A percentile compares a stretch with the other conserved stretches of the same genome.
Conservation (phyloP, 2,113 vertebrate genomes). For the Spea multiplicata region DNA sequence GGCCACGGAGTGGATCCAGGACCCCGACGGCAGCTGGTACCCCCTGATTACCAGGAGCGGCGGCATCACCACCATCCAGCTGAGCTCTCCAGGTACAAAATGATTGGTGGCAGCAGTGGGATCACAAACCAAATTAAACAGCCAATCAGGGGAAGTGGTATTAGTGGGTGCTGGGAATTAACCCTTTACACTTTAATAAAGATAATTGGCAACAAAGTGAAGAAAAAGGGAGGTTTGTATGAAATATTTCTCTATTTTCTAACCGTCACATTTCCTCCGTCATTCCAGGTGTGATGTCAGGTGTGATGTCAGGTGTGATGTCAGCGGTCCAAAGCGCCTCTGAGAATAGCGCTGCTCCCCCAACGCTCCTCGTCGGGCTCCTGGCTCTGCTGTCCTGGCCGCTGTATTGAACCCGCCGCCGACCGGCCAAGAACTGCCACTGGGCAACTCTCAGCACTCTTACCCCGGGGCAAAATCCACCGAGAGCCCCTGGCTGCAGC, state of each 20-base stretch:
- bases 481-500: too few species aligned
- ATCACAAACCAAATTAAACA: too few species aligned
- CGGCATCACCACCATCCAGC: slow-evolving; percentile 75
- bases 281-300: slow-evolving; percentile 23
- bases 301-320: slow-evolving; percentile 23
- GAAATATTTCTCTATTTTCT: neutral
- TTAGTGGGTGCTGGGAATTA: neutral
- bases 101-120: too few species aligned
- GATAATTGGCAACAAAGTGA: neutral
- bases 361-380: too few species aligned
- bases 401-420: too few species aligned
- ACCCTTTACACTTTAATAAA: too few species aligned
- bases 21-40: slow-evolving; percentile 85
- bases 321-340: slow-evolving; percentile 1
- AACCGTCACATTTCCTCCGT: neutral
- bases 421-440: too few species aligned
- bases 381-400: too few species aligned
- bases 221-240: neutral
- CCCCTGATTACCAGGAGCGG: slow-evolving; percentile 91
- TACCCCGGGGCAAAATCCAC: too few species aligned
- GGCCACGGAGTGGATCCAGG: slow-evolving; percentile 94
- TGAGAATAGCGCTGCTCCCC: neutral
- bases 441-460: too few species aligned
- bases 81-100: slow-evolving; percentile 83
- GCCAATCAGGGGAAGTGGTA: neutral